Evolutionary conservation across 2,888 invertebrate species (phyloP).

Genomic region (Cyclophora punctaria): DNA sequence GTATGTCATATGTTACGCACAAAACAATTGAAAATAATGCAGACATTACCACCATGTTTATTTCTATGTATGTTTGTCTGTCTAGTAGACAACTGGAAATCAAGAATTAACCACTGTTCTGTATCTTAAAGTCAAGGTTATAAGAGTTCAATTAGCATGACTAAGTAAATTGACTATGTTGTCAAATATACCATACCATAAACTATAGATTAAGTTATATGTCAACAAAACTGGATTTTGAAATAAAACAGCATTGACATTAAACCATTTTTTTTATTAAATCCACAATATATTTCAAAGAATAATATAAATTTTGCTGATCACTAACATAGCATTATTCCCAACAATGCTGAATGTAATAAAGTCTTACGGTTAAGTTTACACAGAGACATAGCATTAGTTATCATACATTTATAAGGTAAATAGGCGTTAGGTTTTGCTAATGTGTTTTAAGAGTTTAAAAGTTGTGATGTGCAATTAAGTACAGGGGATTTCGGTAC

Average conservation of each 20-base stretch:
- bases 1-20: too few species aligned
- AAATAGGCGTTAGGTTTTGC: not conserved
- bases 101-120: too few species aligned
- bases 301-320: slow-evolving; percentile 69
- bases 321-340: slow-evolving; percentile 52
- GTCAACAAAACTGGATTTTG: too few species aligned
- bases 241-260: slow-evolving; percentile 55
- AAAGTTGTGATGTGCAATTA: slow-evolving; percentile 19
- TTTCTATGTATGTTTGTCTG: too few species aligned
- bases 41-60: too few species aligned
- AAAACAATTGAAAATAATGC: too few species aligned
- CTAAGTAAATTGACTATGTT: too few species aligned
- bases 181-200: too few species aligned
- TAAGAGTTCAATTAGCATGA: too few species aligned
- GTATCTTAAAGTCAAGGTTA: too few species aligned
- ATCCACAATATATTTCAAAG: slow-evolving; percentile 73
- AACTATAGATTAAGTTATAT: too few species aligned
- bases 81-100: too few species aligned
- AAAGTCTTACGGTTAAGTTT: slow-evolving; percentile 39
- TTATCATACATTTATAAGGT: not conserved
- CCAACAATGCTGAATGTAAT: slow-evolving; percentile 45
- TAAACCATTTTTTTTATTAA: slow-evolving; percentile 70
- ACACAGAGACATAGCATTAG: not conserved
- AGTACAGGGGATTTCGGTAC: not conserved
- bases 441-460: slow-evolving; percentile 1